Percentiles rank a stretch among this genome's conserved stretches.
These are phyloP conservation scores for Cydia strobilella DNA, from an alignment of 1,140 invertebrate genomes.

Conservation along the genomic window DNA sequence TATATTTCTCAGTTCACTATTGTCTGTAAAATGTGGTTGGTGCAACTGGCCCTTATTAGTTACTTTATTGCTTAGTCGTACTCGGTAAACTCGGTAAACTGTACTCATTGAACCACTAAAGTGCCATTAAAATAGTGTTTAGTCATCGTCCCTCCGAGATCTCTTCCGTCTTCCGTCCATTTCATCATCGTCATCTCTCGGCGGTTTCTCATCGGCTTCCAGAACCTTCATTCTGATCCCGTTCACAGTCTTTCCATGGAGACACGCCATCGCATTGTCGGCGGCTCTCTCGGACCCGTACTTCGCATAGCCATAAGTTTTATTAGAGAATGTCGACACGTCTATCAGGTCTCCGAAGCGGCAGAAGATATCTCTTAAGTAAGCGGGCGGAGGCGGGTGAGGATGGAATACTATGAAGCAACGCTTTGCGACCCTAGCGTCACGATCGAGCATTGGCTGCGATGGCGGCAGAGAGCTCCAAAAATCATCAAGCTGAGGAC, in stretches of 20 bases:
- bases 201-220: constrained; percentile 88
- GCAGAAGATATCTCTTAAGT: constrained; percentile 94
- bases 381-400: constrained; percentile 87
- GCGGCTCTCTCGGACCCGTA: constrained; percentile 90
- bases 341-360: constrained; percentile 96
- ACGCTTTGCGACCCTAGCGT: constrained; percentile 59
- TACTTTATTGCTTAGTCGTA: no score
- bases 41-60: no score
- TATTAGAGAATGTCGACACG: constrained; percentile 92
- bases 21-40: no score
- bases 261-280: constrained; percentile 87
- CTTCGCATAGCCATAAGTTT: constrained; percentile 95
- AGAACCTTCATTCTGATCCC: constrained; percentile 93
- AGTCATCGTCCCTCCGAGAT: constrained; percentile 2
- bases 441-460: constrained; percentile 85
- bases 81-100: neutral
- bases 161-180: constrained; percentile 15
- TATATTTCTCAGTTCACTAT: no score
- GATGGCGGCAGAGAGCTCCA: constrained; percentile 85
- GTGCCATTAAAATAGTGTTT: neutral
- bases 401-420: constrained; percentile 90
- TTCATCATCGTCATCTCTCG: constrained; percentile 48
- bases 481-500: constrained; percentile 39
- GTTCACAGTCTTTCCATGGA: constrained; percentile 89
- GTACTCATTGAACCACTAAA: neutral